phyloP scores from a whole-genome alignment of 1,140 invertebrate species.

The Meteorus sp. region DNA sequence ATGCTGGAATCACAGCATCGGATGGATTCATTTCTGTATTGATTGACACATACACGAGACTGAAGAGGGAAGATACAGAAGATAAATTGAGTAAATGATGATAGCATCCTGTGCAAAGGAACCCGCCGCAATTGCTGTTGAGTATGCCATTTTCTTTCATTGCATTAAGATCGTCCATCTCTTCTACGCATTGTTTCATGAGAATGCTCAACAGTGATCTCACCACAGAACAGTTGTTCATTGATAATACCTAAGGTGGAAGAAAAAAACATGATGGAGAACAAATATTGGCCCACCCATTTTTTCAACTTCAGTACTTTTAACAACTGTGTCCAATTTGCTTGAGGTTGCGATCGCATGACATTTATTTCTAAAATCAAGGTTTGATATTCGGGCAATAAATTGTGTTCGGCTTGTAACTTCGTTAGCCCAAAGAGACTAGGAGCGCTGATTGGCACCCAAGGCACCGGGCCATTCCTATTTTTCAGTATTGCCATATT shows the following conservation, averaged over 20 bases:
- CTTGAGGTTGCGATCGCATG: constrained; percentile 73
- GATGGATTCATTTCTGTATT: constrained; percentile 66
- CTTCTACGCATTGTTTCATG: constrained; percentile 34
- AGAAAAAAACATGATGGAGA: no score
- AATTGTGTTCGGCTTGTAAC: constrained; percentile 19
- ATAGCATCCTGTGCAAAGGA: constrained; percentile 64
- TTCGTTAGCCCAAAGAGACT: constrained; percentile 58
- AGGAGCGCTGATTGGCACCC: constrained; percentile 68
- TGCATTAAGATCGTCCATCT: constrained; percentile 32
- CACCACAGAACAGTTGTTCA: constrained; percentile 63
- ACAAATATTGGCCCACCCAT: no score
- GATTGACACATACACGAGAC: constrained; percentile 53
- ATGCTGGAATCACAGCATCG: constrained; percentile 63
- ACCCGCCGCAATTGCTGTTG: constrained; percentile 63
- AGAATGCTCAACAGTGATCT: constrained; percentile 45
- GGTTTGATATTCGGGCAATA: constrained; percentile 59
- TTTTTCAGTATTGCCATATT: constrained; percentile 60
- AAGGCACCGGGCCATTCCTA: constrained; percentile 61
- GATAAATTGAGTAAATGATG: constrained; percentile 41
- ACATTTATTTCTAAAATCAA: constrained; percentile 71
- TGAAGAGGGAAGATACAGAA: constrained; percentile 43
- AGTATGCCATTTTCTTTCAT: no score
- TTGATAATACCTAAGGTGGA: constrained; percentile 62
- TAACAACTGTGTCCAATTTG: constrained; percentile 71
- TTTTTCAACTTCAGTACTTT: constrained; percentile 66